phyloP scores from a whole-genome alignment of 1,140 invertebrate species.

The Dreissena rostriformis region DNA sequence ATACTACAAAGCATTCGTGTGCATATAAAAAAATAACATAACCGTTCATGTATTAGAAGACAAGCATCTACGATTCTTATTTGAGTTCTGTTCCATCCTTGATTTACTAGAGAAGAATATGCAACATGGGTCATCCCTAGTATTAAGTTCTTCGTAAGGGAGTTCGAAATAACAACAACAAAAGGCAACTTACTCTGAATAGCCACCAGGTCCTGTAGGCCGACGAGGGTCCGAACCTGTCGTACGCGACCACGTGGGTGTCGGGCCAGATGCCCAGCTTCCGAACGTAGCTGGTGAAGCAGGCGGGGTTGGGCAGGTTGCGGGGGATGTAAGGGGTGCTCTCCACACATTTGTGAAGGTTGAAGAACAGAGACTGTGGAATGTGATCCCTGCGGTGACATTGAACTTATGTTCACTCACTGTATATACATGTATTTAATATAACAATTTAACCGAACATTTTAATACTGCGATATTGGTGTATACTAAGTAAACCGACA shows the following conservation, averaged over 20 bases:
- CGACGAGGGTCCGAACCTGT: constrained; percentile 63
- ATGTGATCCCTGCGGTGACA: constrained; percentile 63
- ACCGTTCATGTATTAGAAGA: no score
- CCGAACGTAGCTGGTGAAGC: constrained; percentile 71
- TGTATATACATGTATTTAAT: no score
- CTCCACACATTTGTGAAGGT: constrained; percentile 60
- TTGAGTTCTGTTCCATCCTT: no score
- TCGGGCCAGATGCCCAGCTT: constrained; percentile 67
- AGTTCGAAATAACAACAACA: background rate
- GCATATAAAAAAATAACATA: no score
- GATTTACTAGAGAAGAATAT: background rate
- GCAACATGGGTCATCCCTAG: background rate
- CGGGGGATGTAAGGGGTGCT: constrained; percentile 53
- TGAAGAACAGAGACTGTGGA: constrained; percentile 64
- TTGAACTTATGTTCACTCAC: no score
- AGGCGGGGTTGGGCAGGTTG: constrained; percentile 67
- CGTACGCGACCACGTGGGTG: constrained; percentile 74
- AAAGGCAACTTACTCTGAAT: constrained; percentile 65
- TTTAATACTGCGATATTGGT: no score
- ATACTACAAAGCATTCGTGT: background rate
- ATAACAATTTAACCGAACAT: no score
- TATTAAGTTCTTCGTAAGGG: background rate
- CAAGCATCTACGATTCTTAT: background rate
- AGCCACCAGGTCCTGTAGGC: constrained; percentile 73
- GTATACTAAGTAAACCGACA: no score